Evolutionary conservation across 2,797 vertebrate species (phyloP).

Genomic region (Sebastes matsubarae): DNA sequence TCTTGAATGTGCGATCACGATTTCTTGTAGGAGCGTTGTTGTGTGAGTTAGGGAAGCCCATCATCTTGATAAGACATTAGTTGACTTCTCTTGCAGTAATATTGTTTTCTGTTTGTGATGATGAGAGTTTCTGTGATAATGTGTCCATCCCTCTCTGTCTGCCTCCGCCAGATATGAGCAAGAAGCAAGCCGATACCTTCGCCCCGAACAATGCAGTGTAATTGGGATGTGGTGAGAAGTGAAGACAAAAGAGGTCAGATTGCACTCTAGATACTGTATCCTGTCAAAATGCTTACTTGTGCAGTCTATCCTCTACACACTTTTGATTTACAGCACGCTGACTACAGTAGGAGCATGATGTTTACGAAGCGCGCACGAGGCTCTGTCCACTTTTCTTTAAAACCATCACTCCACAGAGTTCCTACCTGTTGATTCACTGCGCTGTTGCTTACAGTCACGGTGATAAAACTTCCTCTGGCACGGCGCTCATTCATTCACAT

Average conservation of each 20-base stretch:
- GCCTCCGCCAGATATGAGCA: slow-evolving; percentile 30
- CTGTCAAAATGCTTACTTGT: slow-evolving; percentile 67
- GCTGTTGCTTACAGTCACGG: slow-evolving; percentile 74
- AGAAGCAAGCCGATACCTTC: slow-evolving; percentile 31
- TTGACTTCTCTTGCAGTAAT: neutral
- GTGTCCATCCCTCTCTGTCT: slow-evolving; percentile 34
- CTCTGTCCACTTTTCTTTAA: slow-evolving; percentile 5
- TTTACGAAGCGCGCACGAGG: neutral
- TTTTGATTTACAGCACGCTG: slow-evolving; percentile 1
- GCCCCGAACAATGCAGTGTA: slow-evolving; percentile 48
- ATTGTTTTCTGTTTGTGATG: neutral
- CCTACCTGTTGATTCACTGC: slow-evolving; percentile 80
- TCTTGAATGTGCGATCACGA: slow-evolving; percentile 52
- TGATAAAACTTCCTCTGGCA: slow-evolving; percentile 77
- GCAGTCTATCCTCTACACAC: slow-evolving; percentile 44
- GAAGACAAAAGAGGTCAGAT: slow-evolving; percentile 80
- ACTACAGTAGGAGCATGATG: neutral
- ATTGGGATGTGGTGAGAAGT: slow-evolving; percentile 73
- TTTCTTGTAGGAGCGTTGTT: slow-evolving; percentile 37
- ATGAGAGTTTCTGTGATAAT: neutral
- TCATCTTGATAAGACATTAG: slow-evolving; percentile 29
- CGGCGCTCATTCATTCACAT: slow-evolving; percentile 78
- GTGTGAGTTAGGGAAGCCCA: slow-evolving; percentile 42
- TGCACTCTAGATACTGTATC: slow-evolving; percentile 73
- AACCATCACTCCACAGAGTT: slow-evolving; percentile 36